phyloP scores from a whole-genome alignment of 2,113 vertebrate species.

The Passer domesticus region DNA sequence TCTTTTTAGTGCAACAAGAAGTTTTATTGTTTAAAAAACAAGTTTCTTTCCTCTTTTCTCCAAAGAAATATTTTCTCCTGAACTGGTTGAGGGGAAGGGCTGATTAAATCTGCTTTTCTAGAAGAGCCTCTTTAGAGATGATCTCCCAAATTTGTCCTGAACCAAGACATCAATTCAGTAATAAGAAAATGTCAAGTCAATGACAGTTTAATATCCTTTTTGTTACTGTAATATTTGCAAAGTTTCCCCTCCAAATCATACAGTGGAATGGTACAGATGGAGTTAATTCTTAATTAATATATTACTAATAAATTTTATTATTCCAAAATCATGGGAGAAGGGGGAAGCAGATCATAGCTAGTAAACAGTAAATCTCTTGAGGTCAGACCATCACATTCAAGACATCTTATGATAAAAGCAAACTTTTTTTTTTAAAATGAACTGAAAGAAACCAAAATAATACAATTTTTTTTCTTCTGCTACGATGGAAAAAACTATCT shows the following conservation, averaged over 20 bases:
- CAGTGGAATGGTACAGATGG: background rate
- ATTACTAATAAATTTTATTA: background rate
- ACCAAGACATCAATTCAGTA: background rate
- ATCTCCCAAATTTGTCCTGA: too few relatives aligned
- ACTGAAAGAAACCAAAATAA: background rate
- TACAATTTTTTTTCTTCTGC: background rate
- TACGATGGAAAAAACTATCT: background rate
- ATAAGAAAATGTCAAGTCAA: background rate
- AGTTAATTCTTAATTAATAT: background rate
- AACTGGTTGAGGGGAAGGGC: too few relatives aligned
- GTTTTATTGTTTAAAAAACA: too few relatives aligned
- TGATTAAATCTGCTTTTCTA: too few relatives aligned
- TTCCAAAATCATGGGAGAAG: background rate
- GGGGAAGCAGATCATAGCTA: background rate
- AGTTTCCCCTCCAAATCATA: background rate
- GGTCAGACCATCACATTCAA: background rate
- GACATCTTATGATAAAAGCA: background rate
- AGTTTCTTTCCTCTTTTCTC: too few relatives aligned
- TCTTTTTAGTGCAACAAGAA: too few relatives aligned
- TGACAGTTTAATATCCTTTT: background rate
- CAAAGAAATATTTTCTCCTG: too few relatives aligned
- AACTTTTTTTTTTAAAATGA: background rate
- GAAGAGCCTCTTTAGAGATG: too few relatives aligned
- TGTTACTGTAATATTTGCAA: background rate
- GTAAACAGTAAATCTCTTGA: background rate